phyloP scores from a whole-genome alignment of 2,113 vertebrate genomes.

The Lepidiolamprologus cunningtoni region DNA sequence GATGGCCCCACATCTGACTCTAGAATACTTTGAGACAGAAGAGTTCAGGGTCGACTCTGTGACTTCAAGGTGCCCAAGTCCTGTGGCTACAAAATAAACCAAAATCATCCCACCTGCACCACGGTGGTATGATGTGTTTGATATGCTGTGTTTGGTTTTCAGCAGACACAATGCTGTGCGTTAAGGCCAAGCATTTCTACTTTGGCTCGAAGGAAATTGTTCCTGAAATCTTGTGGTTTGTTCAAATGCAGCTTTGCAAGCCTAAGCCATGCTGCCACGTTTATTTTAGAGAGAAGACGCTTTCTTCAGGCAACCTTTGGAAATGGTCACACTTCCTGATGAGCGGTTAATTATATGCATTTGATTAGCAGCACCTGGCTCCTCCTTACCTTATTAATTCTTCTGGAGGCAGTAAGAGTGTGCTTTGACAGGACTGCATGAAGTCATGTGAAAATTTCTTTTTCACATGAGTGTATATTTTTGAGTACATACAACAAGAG shows the following conservation, averaged over 20 bases:
- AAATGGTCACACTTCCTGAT: neutral
- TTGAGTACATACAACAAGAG: neutral
- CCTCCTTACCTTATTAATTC: neutral
- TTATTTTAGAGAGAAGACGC: neutral
- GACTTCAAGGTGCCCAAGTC: neutral
- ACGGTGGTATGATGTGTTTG: neutral
- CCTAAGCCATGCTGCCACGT: neutral
- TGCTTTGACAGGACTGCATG: neutral
- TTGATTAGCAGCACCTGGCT: neutral
- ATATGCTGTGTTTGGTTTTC: neutral
- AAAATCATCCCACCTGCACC: neutral
- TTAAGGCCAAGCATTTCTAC: neutral
- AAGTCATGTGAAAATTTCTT: neutral
- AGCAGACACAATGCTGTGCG: neutral
- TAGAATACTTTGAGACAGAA: neutral
- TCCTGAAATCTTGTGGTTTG: neutral
- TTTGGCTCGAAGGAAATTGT: neutral
- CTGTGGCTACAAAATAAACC: neutral
- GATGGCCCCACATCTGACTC: neutral
- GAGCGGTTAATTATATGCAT: neutral
- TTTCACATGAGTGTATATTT: neutral
- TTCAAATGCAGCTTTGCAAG: neutral
- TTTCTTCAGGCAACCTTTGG: neutral
- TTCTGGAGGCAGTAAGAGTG: neutral
- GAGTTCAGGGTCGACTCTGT: neutral